phyloP scores from a whole-genome alignment of 2,888 invertebrate genomes.

The Dyspetes luteomarginatus region DNA sequence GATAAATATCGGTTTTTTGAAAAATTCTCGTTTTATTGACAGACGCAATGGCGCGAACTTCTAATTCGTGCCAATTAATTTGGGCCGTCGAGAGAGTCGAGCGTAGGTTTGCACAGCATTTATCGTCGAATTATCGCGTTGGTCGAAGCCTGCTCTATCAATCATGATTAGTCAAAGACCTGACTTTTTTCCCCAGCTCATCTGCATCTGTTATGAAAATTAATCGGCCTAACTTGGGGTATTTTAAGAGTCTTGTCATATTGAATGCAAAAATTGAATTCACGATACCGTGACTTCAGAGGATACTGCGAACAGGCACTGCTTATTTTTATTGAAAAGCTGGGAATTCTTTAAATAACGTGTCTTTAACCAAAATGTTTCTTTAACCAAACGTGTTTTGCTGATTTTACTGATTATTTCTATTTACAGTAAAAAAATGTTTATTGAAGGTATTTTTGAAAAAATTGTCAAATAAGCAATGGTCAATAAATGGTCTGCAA shows the following conservation, averaged over 20 bases:
- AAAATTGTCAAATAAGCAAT: too few relatives aligned
- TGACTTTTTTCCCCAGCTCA: slow-evolving; percentile 4
- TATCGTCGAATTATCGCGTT: not conserved
- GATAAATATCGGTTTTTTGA: not conserved
- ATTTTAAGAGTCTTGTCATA: not conserved
- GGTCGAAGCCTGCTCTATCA: not conserved
- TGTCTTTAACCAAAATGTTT: too few relatives aligned
- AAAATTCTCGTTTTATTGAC: not conserved
- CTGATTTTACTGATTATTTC: too few relatives aligned
- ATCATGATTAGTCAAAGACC: slow-evolving; percentile 7
- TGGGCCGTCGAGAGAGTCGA: not conserved
- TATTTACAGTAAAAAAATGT: too few relatives aligned
- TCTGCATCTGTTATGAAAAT: not conserved
- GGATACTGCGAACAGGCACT: too few relatives aligned
- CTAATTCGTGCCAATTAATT: slow-evolving; percentile 15
- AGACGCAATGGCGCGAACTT: not conserved
- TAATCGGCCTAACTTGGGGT: not conserved
- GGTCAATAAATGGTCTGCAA: too few relatives aligned
- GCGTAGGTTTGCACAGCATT: not conserved
- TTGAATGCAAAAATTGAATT: not conserved
- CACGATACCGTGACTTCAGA: too few relatives aligned
- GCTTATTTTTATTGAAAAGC: too few relatives aligned
- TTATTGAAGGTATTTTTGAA: too few relatives aligned
- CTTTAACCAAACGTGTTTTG: too few relatives aligned
- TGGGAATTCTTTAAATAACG: too few relatives aligned